These are phyloP conservation scores for Flexamia atlantica DNA, from an alignment of 2,888 invertebrate species.

Conservation along the genomic window DNA sequence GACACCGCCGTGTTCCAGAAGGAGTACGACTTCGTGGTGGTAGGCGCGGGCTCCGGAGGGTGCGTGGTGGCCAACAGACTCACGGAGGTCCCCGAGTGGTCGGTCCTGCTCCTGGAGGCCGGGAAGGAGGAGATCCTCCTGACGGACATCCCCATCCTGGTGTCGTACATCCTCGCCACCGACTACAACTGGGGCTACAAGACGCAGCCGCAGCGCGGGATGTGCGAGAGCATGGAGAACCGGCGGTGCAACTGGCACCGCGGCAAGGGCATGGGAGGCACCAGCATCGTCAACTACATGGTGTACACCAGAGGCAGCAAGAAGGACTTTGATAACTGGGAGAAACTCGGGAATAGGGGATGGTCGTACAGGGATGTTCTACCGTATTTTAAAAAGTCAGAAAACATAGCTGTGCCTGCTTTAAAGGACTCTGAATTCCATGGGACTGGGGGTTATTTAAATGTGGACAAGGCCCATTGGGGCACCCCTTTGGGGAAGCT, in stretches of 20 bases:
- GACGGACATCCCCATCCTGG: constrained; percentile 76
- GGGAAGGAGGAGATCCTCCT: constrained; percentile 76
- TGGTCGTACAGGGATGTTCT: constrained; percentile 74
- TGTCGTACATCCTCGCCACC: constrained; percentile 71
- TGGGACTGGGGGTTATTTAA: constrained; percentile 80
- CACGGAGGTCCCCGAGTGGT: constrained; percentile 75
- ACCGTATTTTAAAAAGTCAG: constrained; percentile 73
- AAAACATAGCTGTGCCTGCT: constrained; percentile 71
- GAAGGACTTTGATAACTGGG: constrained; percentile 77
- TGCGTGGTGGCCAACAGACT: constrained; percentile 77
- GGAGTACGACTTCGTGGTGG: constrained; percentile 75
- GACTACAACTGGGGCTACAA: constrained; percentile 74
- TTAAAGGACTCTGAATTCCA: constrained; percentile 76
- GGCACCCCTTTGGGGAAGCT: constrained; percentile 76
- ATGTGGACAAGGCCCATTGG: constrained; percentile 79
- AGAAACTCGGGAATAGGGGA: constrained; percentile 75
- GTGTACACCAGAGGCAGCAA: constrained; percentile 77
- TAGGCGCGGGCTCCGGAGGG: constrained; percentile 79
- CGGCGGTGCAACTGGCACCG: constrained; percentile 73
- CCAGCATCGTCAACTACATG: constrained; percentile 78
- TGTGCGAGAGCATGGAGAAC: constrained; percentile 71
- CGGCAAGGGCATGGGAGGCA: constrained; percentile 77
- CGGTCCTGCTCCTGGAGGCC: constrained; percentile 76
- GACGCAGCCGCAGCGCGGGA: constrained; percentile 75
- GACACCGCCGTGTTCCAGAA: constrained; percentile 67